Evolutionary conservation across 2,113 vertebrate species (phyloP).

Genomic region (Gadus chalcogrammus): DNA sequence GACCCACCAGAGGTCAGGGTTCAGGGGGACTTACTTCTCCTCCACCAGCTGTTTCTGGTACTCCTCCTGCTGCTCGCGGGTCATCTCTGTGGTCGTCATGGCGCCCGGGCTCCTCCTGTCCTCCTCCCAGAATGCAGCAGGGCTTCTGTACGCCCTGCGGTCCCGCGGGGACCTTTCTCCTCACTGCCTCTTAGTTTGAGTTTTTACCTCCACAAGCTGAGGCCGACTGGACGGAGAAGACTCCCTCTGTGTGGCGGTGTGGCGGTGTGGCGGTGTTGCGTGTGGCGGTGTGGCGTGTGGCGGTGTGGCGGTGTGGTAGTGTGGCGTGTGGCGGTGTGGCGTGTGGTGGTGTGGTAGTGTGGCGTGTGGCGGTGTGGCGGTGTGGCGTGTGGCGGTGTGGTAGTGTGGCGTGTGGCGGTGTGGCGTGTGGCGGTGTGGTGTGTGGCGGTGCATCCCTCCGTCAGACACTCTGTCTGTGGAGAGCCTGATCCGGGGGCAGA

Average conservation of each 20-base stretch:
- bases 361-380: slow-evolving; percentile 17
- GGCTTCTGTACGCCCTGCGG: neutral
- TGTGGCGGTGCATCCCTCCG: no score
- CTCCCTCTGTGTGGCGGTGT: slow-evolving; percentile 32
- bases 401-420: neutral
- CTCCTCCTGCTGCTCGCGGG: slow-evolving; percentile 83
- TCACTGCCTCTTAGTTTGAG: neutral
- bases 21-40: slow-evolving; percentile 82
- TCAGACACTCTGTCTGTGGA: no score
- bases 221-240: slow-evolving; percentile 21
- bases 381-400: slow-evolving; percentile 19
- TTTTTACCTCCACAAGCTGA: slow-evolving; percentile 7
- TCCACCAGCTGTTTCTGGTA: slow-evolving; percentile 85
- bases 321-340: no score
- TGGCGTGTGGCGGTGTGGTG: neutral
- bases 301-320: neutral
- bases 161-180: slow-evolving; percentile 1
- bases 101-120: slow-evolving; percentile 58
- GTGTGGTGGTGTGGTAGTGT: neutral
- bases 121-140: neutral
- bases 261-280: no score
- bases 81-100: slow-evolving; percentile 79
- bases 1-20: neutral
- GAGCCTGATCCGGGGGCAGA: no score
- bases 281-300: slow-evolving; percentile 19